Base-by-base conservation (phyloP, 2,797 vertebrate species). In the Sebastes nivosus region DNA sequence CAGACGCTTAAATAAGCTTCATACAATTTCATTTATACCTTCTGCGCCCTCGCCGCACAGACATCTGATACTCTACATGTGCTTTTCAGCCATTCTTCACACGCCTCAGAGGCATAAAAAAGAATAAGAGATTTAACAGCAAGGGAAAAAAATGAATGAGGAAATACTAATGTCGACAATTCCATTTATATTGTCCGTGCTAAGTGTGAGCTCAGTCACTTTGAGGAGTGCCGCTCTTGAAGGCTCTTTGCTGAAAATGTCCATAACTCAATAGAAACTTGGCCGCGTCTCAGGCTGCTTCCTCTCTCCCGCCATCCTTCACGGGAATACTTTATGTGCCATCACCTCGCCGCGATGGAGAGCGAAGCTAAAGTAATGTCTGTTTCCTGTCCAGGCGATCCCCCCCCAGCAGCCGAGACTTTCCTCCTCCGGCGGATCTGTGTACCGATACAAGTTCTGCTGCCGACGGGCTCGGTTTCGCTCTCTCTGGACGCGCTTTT, bases 211-310 rank as follows among this genome's bases (percentile, higher is more conserved):
- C 79, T 91, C 85, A 77, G 88, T 89, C 89, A 89, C 79, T 81
- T 58, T 87, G 82, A 89, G 85, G 72, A 88, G 71, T 29, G 80
- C 85, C 55, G 75, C 87, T 85, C 83, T 91, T 59, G 87, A 91
- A 87, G 82, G 88, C 88, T 87, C 87, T 83, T 80, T 81, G 76
- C 87, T 79, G 87, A 72, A 87, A 84, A 88, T 38, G 83, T 81
- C 80, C 85, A 88, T 90, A 93, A 92, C 91, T 94, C 92, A 92
- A 86, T 67, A 85, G 72, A 87, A 90, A 88, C 83, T 91, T 92
- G 92, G 92, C 93, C 6, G 72, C 20, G 68, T 80, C 85, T 92
- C 82, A 63, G 82, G 66, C 89, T 42, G 70, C 90, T 81, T 87
- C 86, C 89, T 88, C 79, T 83, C 81, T 70, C 58, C 86, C 42